A percentile compares a stretch with the other conserved stretches of the same genome.
Evolutionary conservation across 2,888 invertebrate genomes (phyloP).

Genomic region (Dendrolimus pini): DNA sequence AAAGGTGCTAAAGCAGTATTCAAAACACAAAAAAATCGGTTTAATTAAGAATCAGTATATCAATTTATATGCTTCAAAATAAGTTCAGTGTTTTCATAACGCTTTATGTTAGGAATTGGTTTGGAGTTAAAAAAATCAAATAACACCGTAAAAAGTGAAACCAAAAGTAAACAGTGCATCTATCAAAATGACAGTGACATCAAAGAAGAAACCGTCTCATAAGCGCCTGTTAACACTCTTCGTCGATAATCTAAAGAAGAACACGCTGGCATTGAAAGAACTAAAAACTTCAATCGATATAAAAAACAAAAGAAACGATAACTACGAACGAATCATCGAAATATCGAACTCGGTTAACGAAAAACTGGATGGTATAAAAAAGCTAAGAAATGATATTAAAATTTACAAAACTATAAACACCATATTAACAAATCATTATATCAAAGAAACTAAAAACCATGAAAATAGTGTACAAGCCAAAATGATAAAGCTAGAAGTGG

Average conservation of each 20-base stretch:
- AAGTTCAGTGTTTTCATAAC: no score
- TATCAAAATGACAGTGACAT: constrained; percentile 35
- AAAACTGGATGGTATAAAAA: constrained; percentile 61
- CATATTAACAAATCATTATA: constrained; percentile 62
- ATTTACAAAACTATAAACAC: constrained; percentile 66
- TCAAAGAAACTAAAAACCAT: constrained; percentile 57
- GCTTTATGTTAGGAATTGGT: no score
- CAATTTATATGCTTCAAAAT: no score
- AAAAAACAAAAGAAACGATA: constrained; percentile 32
- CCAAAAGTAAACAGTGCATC: not conserved
- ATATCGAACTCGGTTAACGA: constrained; percentile 55
- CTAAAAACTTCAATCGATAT: constrained; percentile 46
- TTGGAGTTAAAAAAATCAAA: no score
- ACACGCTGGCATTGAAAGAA: constrained; percentile 53
- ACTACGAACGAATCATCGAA: constrained; percentile 47
- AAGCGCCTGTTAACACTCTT: constrained; percentile 46
- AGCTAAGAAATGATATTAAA: constrained; percentile 64
- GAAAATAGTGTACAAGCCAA: constrained; percentile 51
- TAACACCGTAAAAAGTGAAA: no score
- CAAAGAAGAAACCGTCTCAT: constrained; percentile 31
- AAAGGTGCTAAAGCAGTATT: no score
- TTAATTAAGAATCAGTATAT: no score
- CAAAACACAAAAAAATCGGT: no score
- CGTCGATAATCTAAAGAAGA: constrained; percentile 49
- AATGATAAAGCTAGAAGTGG: constrained; percentile 49